Evolutionary conservation across 2,113 vertebrate genomes (phyloP).

Genomic region (Nycticebus coucang): DNA sequence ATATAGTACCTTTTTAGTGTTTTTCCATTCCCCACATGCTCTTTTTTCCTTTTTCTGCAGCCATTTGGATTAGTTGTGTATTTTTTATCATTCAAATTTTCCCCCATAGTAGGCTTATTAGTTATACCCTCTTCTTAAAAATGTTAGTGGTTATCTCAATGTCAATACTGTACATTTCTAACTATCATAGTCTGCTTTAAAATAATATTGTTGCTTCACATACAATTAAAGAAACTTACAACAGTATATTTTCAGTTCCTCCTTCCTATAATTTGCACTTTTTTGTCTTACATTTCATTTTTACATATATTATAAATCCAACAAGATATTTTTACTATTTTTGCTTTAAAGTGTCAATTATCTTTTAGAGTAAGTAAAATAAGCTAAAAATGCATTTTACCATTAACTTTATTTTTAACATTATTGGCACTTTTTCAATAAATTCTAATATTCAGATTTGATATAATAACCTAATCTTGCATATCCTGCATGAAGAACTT

Average conservation of each 20-base stretch:
- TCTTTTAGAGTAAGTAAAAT: constrained; percentile 10
- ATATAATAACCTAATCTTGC: no score
- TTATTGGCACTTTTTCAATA: background rate
- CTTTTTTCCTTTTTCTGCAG: background rate
- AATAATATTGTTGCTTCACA: constrained; percentile 23
- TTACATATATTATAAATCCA: background rate
- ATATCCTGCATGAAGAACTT: background rate
- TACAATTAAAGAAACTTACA: background rate
- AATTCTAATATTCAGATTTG: background rate
- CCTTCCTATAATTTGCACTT: background rate
- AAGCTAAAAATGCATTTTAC: background rate
- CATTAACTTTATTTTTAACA: constrained; percentile 10
- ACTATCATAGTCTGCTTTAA: background rate
- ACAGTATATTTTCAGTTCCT: background rate
- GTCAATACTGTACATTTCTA: background rate
- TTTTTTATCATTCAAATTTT: background rate
- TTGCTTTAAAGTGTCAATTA: background rate
- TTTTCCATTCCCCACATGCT: background rate
- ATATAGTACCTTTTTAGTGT: background rate
- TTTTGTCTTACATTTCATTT: background rate
- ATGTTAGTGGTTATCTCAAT: background rate
- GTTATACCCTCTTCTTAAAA: background rate
- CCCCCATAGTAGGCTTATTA: background rate
- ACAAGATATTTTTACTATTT: background rate
- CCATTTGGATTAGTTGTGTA: background rate